Conservation (phyloP, 1,140 invertebrate species). For the Zaprionus africanus region DNA sequence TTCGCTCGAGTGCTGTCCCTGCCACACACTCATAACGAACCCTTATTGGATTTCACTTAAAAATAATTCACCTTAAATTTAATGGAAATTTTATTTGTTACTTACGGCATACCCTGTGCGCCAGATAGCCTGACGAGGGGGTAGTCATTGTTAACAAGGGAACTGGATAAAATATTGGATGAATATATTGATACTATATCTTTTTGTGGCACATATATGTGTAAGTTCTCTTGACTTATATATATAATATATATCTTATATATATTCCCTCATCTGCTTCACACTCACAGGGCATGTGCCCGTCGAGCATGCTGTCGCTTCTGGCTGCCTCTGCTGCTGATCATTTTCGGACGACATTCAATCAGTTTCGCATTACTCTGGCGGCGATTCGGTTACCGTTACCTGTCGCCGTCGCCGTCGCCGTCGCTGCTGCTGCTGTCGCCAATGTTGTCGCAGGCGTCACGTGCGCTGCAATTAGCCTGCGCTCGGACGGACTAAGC, state of each 20-base stretch:
- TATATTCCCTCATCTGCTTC: no score
- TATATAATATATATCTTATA: not conserved
- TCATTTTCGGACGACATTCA: conserved; percentile 43
- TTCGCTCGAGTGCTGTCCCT: not conserved
- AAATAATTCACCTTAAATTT: conserved; percentile 5
- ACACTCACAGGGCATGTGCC: not conserved
- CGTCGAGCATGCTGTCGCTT: not conserved
- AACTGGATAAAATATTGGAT: no score
- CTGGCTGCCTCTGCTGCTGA: conserved; percentile 1
- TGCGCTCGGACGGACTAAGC: conserved; percentile 23
- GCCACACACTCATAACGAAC: not conserved
- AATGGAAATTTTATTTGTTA: conserved; percentile 9
- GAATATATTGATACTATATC: no score
- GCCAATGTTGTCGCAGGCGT: conserved; percentile 13
- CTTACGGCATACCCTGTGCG: not conserved
- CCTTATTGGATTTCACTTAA: conserved; percentile 9
- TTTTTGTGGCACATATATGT: no score
- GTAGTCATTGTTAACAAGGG: not conserved
- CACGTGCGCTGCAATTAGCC: conserved; percentile 51
- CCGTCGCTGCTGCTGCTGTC: not conserved
- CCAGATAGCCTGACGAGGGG: not conserved
- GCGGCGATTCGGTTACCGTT: conserved; percentile 44
- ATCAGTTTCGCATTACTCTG: conserved; percentile 58
- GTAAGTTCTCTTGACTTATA: not conserved
- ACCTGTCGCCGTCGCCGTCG: conserved; percentile 8